A percentile compares a stretch with the other conserved stretches of the same genome.
These are phyloP conservation scores for Spheniscus humboldti DNA, from an alignment of 2,797 vertebrate species.

Conservation along the genomic window DNA sequence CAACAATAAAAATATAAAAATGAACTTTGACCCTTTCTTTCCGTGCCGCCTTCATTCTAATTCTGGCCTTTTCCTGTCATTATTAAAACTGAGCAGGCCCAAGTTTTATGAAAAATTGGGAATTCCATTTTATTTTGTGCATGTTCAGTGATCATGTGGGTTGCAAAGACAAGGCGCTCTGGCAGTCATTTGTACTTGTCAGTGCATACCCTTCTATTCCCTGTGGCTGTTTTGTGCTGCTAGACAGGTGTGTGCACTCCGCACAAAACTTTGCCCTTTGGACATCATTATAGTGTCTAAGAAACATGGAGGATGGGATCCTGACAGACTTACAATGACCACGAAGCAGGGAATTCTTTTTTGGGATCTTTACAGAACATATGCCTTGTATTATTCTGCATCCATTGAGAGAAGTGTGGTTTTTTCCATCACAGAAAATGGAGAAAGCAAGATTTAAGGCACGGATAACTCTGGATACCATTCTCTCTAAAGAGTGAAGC, in stretches of 20 bases:
- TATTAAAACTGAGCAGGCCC: neutral
- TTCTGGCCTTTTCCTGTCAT: neutral
- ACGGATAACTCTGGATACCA: neutral
- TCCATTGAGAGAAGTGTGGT: neutral
- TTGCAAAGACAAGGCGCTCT: neutral
- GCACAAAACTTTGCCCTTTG: constrained; percentile 47
- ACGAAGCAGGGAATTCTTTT: neutral
- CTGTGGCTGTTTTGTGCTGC: constrained; percentile 32
- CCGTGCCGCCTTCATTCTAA: neutral
- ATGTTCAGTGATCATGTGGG: neutral
- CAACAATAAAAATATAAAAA: neutral
- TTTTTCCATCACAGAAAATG: neutral
- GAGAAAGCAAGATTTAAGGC: neutral
- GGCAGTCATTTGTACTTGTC: constrained; percentile 54
- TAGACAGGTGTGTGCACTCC: constrained; percentile 53
- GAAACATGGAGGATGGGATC: constrained; percentile 8
- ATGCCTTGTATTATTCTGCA: neutral
- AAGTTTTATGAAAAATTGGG: neutral
- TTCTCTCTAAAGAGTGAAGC: neutral
- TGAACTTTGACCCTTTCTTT: neutral
- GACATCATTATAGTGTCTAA: constrained; percentile 42
- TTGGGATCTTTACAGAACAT: neutral
- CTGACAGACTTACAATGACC: constrained; percentile 51
- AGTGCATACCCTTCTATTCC: constrained; percentile 22
- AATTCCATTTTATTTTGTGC: neutral